Percentiles rank a stretch among this genome's conserved stretches.
Evolutionary conservation across 2,888 invertebrate genomes (phyloP).

Genomic region (Antitype chi): DNA sequence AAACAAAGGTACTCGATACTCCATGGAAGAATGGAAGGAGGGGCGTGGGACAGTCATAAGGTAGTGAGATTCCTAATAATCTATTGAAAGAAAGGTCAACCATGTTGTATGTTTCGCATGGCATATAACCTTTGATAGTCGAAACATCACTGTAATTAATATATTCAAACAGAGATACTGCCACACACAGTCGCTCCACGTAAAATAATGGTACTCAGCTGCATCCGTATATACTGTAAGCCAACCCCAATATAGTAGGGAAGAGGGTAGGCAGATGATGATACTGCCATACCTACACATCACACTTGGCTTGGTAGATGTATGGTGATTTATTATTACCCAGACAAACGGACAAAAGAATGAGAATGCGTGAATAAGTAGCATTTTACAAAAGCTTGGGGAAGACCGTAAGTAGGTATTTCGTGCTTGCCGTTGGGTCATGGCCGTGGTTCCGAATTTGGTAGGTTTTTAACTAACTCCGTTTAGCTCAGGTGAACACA

Average conservation of each 20-base stretch:
- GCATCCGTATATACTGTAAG: neutral
- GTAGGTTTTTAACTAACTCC: conserved; percentile 22
- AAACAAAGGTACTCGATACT: neutral
- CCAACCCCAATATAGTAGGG: neutral
- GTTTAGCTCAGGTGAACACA: conserved; percentile 16
- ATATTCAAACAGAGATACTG: neutral
- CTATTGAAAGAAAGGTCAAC: conserved; percentile 4
- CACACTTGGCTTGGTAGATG: neutral
- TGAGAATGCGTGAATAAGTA: neutral
- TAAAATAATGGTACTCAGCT: neutral
- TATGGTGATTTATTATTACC: neutral
- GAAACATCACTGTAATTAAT: neutral
- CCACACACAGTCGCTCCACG: neutral
- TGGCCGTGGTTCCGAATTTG: neutral
- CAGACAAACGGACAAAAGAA: neutral
- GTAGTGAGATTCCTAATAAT: neutral
- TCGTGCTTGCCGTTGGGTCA: neutral
- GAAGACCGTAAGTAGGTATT: neutral
- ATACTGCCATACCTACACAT: neutral
- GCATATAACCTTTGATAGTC: conserved; percentile 2
- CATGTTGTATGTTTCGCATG: conserved; percentile 21
- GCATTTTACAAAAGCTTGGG: neutral
- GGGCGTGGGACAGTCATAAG: neutral
- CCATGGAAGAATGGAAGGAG: neutral
- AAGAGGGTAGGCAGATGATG: neutral